A percentile compares a stretch with the other conserved stretches of the same genome.
Conservation (phyloP, 2,113 vertebrate genomes). For the Tylochromis polylepis region DNA sequence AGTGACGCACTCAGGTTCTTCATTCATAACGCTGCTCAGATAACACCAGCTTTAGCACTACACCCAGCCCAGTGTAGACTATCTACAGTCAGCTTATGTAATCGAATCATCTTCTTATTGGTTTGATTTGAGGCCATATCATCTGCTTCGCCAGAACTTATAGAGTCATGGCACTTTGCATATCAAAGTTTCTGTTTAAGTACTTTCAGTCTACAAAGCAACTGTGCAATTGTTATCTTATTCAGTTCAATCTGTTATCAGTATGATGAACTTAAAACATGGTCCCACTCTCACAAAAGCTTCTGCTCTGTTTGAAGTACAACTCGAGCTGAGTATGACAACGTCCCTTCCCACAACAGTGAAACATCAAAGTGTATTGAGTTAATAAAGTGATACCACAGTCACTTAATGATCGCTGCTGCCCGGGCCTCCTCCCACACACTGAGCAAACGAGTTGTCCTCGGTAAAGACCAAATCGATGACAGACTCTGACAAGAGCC, state of each 20-base stretch:
- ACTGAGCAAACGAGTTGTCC: slow-evolving; percentile 48
- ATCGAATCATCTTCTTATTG: neutral
- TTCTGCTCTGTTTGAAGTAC: neutral
- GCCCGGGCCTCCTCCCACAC: slow-evolving; percentile 51
- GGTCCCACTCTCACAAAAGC: neutral
- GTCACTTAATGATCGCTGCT: slow-evolving; percentile 36
- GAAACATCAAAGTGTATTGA: slow-evolving; percentile 34
- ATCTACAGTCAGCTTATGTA: neutral
- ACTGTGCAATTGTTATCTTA: neutral
- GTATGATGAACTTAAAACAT: neutral
- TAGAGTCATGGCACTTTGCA: neutral
- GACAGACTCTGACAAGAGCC: slow-evolving; percentile 42
- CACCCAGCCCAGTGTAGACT: neutral
- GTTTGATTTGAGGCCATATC: neutral
- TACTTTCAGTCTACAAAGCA: neutral
- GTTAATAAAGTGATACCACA: slow-evolving; percentile 51
- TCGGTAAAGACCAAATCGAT: slow-evolving; percentile 52
- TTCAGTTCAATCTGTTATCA: neutral
- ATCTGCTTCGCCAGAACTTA: neutral
- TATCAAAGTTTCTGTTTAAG: neutral
- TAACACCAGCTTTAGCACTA: neutral
- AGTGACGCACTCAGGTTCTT: slow-evolving; percentile 39
- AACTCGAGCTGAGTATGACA: neutral
- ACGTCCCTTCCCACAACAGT: neutral
- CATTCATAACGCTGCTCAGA: slow-evolving; percentile 56